Evolutionary conservation across 1,140 invertebrate genomes (phyloP).

Genomic region (Macrobrachium rosenbergii): DNA sequence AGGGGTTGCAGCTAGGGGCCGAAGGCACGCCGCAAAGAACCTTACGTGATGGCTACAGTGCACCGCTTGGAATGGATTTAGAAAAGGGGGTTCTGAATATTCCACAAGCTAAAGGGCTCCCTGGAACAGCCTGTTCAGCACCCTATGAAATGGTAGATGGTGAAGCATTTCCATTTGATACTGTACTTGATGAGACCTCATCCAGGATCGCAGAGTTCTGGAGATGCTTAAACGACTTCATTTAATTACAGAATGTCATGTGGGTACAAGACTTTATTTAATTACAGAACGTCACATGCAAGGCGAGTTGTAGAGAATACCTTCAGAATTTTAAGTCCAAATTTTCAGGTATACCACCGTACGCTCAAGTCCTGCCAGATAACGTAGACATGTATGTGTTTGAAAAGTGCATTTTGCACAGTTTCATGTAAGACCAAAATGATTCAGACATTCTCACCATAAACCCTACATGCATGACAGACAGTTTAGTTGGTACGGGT

Average conservation of each 20-base stretch:
- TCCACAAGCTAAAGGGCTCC: background rate
- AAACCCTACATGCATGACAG: background rate
- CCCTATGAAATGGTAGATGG: background rate
- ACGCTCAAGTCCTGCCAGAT: constrained; percentile 1
- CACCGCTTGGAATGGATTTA: too few species aligned
- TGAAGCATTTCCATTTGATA: background rate
- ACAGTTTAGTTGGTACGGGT: background rate
- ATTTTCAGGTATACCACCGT: background rate
- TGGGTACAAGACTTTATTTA: too few species aligned
- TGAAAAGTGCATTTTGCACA: constrained; percentile 1
- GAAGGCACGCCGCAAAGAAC: too few species aligned
- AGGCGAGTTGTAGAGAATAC: constrained; percentile 15
- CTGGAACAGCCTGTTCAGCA: constrained; percentile 1
- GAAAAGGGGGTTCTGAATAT: too few species aligned
- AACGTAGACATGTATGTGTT: background rate
- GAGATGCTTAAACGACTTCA: background rate
- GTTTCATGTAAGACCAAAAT: constrained; percentile 3
- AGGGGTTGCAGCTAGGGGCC: too few species aligned
- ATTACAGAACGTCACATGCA: constrained; percentile 1
- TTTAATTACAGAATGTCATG: constrained; percentile 5
- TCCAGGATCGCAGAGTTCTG: background rate
- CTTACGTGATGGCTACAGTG: too few species aligned
- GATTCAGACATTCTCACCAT: background rate
- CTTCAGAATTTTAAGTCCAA: background rate
- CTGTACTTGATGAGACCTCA: background rate